phyloP scores from a whole-genome alignment of 2,888 invertebrate species.

The Rotaria sp. region DNA sequence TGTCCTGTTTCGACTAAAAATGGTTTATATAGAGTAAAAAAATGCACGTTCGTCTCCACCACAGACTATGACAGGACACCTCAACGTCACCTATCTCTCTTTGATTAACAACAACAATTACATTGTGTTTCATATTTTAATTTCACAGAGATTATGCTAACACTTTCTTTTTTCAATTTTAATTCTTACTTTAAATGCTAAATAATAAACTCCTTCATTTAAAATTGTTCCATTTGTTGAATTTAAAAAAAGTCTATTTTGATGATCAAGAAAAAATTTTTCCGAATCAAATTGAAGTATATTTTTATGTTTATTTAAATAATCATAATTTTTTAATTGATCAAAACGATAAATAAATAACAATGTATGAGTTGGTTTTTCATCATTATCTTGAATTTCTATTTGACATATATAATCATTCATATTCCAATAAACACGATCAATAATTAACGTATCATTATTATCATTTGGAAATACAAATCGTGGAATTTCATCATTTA shows the following conservation, averaged over 20 bases:
- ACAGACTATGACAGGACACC: too few relatives aligned
- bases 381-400: background rate
- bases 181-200: background rate
- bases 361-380: background rate
- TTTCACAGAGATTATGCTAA: too few relatives aligned
- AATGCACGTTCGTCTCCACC: too few relatives aligned
- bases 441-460: constrained; percentile 4
- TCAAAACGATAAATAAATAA: background rate
- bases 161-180: background rate
- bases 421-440: background rate
- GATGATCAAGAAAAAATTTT: background rate
- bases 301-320: background rate
- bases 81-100: too few relatives aligned
- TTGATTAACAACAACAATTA: too few relatives aligned
- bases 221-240: background rate
- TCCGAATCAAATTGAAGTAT: background rate
- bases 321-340: background rate
- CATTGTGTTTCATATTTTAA: too few relatives aligned
- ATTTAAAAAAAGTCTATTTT: background rate
- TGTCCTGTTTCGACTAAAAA: too few relatives aligned
- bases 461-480: constrained; percentile 1
- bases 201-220: constrained; percentile 7
- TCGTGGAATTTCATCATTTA: constrained; percentile 7
- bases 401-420: constrained; percentile 21
- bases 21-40: background rate